Conservation (phyloP, 1,140 invertebrate species). For the Rhagoletis zephyria region DNA sequence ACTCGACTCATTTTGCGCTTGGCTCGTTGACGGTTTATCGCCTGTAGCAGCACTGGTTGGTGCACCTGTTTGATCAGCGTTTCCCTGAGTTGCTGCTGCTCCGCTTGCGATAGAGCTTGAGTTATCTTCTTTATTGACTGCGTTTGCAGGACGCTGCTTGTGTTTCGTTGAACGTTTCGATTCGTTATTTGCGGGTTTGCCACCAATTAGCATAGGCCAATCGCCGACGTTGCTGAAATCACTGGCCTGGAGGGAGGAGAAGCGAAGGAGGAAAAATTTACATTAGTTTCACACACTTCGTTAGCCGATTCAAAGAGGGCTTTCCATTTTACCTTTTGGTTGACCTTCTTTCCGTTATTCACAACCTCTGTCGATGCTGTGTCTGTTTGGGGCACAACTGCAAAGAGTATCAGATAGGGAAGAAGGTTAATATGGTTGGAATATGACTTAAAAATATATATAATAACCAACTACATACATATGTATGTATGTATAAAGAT, state of each 20-base stretch:
- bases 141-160: constrained; percentile 60
- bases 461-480: too few relatives aligned
- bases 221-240: constrained; percentile 83
- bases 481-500: too few relatives aligned
- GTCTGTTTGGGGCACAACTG: constrained; percentile 52
- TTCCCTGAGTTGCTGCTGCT: not conserved
- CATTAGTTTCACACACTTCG: not conserved
- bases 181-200: constrained; percentile 71
- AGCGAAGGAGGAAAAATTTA: not conserved
- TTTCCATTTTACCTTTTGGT: constrained; percentile 76
- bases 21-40: not conserved
- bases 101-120: not conserved
- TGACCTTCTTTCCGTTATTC: constrained; percentile 78
- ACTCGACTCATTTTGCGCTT: constrained; percentile 30
- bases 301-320: not conserved
- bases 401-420: not conserved
- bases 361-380: constrained; percentile 69
- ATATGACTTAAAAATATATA: too few relatives aligned
- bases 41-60: constrained; percentile 33
- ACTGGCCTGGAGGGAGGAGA: constrained; percentile 76
- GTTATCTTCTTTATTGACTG: constrained; percentile 49
- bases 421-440: not conserved
- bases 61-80: constrained; percentile 21
- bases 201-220: constrained; percentile 81
- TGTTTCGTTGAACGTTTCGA: constrained; percentile 66